A percentile compares a stretch with the other conserved stretches of the same genome.
phyloP scores from a whole-genome alignment of 2,888 invertebrate genomes.

The Patella depressa region DNA sequence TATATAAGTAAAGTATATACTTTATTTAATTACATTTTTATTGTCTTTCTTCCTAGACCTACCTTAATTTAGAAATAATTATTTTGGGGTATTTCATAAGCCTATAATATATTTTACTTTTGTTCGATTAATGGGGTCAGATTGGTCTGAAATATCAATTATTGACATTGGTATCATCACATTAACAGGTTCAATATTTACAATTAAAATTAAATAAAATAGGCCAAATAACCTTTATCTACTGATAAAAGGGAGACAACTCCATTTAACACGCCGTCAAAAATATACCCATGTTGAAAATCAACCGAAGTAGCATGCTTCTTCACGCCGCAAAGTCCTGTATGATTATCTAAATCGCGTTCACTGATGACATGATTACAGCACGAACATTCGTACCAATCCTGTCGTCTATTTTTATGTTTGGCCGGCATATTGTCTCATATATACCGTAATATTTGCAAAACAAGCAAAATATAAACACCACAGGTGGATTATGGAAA shows the following conservation, averaged over 20 bases:
- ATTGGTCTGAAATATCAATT: no score
- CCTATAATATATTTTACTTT: no score
- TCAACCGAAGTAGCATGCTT: not conserved
- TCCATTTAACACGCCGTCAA: slow-evolving; percentile 37
- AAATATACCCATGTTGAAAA: slow-evolving; percentile 40
- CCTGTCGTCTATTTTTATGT: slow-evolving; percentile 40
- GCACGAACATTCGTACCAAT: slow-evolving; percentile 51
- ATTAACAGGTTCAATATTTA: no score
- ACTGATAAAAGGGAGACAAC: slow-evolving; percentile 27
- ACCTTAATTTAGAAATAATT: no score
- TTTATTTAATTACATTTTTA: no score
- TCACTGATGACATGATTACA: slow-evolving; percentile 43
- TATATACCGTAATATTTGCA: slow-evolving; percentile 11
- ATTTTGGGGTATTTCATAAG: no score
- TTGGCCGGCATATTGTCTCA: slow-evolving; percentile 22
- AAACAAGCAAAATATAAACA: slow-evolving; percentile 13
- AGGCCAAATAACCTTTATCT: slow-evolving; percentile 1
- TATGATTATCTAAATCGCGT: slow-evolving; percentile 46
- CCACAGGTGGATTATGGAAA: not conserved
- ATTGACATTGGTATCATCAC: no score
- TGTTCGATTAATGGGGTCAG: no score
- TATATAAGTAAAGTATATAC: no score
- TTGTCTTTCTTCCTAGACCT: no score
- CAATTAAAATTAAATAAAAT: not conserved
- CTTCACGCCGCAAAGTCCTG: slow-evolving; percentile 35